Conservation (phyloP, 2,113 vertebrate species). For the Camelus dromedarius region DNA sequence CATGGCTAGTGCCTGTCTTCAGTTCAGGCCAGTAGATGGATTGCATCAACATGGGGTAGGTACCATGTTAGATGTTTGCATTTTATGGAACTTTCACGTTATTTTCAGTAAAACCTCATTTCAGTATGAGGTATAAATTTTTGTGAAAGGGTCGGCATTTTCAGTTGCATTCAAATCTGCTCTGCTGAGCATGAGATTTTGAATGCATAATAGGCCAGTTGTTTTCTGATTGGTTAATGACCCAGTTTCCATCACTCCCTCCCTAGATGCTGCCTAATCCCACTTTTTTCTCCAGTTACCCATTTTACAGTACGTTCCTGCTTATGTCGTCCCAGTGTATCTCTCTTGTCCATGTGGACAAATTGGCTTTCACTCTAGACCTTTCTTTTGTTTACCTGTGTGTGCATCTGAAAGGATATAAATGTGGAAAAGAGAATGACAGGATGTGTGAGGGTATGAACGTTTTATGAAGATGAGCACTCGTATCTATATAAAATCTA, state of each 20-base stretch:
- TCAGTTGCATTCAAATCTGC: neutral
- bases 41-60: neutral
- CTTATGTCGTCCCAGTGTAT: neutral
- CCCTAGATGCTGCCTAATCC: neutral
- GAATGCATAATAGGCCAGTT: neutral
- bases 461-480: neutral
- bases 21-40: neutral
- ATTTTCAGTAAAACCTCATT: conserved; percentile 11
- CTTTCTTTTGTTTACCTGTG: neutral
- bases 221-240: neutral
- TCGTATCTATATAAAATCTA: neutral
- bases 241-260: neutral
- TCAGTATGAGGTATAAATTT: neutral
- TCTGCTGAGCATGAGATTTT: neutral
- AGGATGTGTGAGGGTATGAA: neutral
- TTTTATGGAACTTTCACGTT: neutral
- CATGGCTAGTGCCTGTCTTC: neutral
- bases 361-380: neutral
- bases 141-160: neutral
- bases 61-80: neutral
- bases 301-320: neutral
- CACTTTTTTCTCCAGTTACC: neutral
- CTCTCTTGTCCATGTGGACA: neutral
- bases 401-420: neutral
- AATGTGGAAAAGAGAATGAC: too few relatives aligned